A percentile compares a stretch with the other conserved stretches of the same genome.
Evolutionary conservation across 2,113 vertebrate genomes (phyloP).

Genomic region (Tyrannus savana): DNA sequence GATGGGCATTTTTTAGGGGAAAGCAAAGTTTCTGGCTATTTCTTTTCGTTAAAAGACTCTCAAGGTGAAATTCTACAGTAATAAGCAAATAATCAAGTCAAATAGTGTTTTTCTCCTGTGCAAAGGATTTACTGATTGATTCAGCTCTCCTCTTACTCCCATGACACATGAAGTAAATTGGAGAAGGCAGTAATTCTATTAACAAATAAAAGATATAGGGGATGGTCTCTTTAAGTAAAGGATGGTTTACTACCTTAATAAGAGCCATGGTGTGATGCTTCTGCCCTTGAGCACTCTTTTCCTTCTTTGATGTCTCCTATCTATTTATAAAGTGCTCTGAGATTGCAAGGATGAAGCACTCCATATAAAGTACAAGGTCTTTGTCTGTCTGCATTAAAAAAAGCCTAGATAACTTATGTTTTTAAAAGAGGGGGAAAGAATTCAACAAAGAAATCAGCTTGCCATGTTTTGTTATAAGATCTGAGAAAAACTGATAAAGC

Average conservation of each 20-base stretch:
- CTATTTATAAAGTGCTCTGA: slow-evolving; percentile 39
- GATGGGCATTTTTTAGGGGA: not conserved
- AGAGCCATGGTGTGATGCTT: not conserved
- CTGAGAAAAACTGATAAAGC: not conserved
- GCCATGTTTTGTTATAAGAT: not conserved
- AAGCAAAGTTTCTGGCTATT: not conserved
- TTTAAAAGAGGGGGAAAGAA: not conserved
- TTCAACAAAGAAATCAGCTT: not conserved
- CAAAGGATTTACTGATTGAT: not conserved
- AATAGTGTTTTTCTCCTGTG: not conserved
- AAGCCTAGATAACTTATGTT: not conserved
- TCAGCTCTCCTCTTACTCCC: not conserved
- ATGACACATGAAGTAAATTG: not conserved
- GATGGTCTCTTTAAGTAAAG: not conserved
- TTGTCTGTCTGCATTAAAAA: slow-evolving; percentile 11
- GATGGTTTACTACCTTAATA: slow-evolving; percentile 25
- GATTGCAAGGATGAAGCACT: slow-evolving; percentile 20
- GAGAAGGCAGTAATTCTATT: not conserved
- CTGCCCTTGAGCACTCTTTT: slow-evolving; percentile 43
- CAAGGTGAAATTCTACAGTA: not conserved
- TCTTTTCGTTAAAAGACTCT: not conserved
- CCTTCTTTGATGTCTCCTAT: slow-evolving; percentile 31
- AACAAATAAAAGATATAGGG: not conserved
- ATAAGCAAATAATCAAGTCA: slow-evolving; percentile 17
- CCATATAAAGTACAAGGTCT: slow-evolving; percentile 12